Percentiles rank a stretch among this genome's conserved stretches.
Conservation (phyloP, 1,140 invertebrate species). For the Acyrthosiphon pisum region DNA sequence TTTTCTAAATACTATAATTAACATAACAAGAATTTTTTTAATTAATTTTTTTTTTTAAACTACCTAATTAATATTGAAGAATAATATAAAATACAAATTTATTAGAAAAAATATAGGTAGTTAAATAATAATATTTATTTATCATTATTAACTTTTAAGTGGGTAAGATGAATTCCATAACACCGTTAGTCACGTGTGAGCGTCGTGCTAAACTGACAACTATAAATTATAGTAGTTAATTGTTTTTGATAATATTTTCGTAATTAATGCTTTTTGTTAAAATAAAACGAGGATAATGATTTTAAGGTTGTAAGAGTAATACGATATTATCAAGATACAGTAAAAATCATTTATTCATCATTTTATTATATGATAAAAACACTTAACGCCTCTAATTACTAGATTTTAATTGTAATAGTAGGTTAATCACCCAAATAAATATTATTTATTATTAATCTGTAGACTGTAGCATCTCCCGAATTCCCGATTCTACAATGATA, state of each 20-base stretch:
- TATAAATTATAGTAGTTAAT: background rate
- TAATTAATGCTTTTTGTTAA: background rate
- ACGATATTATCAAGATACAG: background rate
- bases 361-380: background rate
- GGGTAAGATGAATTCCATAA: background rate
- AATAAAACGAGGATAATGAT: background rate
- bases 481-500: background rate
- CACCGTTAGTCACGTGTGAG: background rate
- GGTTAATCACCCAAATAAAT: background rate
- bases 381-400: accelerated
- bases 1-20: background rate
- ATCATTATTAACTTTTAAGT: background rate
- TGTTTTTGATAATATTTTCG: background rate
- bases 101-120: background rate
- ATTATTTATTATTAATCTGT: background rate
- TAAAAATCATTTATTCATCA: background rate
- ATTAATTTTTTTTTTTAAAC: background rate
- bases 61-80: background rate
- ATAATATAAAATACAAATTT: background rate
- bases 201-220: no score
- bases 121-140: background rate
- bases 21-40: background rate
- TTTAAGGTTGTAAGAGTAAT: background rate
- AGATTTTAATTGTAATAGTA: background rate
- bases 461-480: no score